Conservation (phyloP, 2,888 invertebrate species). For the Sthenelais limicola region DNA sequence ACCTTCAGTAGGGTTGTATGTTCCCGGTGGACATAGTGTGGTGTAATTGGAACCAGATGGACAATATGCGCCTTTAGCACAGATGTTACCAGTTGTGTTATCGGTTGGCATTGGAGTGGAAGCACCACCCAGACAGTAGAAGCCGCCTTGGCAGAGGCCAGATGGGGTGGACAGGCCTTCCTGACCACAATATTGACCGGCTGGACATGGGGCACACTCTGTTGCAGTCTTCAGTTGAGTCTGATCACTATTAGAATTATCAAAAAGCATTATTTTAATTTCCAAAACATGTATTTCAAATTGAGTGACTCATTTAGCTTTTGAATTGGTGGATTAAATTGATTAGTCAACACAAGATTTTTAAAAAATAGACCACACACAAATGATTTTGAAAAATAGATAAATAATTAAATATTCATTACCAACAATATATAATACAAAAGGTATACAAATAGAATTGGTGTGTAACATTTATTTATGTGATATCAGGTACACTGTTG, state of each 20-base stretch:
- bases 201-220: conserved; percentile 64
- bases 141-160: conserved; percentile 58
- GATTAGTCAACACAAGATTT: too few relatives aligned
- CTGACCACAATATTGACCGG: conserved; percentile 64
- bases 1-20: conserved; percentile 64
- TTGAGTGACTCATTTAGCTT: background rate
- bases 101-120: conserved; percentile 61
- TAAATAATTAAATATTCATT: too few relatives aligned
- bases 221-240: conserved; percentile 52
- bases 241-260: conserved; percentile 47
- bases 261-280: background rate
- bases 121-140: conserved; percentile 65
- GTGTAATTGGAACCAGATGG: conserved; percentile 58
- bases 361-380: too few relatives aligned
- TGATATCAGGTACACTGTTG: too few relatives aligned
- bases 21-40: conserved; percentile 63
- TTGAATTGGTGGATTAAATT: too few relatives aligned
- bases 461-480: background rate
- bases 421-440: background rate
- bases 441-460: background rate
- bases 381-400: too few relatives aligned
- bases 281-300: background rate
- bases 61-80: conserved; percentile 65
- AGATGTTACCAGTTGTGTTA: conserved; percentile 61
- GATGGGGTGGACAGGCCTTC: conserved; percentile 58